Evolutionary conservation across 2,113 vertebrate species (phyloP), one percentile per base, ranked within the genome.

Genomic region (Paradoxurus hermaphroditus): DNA sequence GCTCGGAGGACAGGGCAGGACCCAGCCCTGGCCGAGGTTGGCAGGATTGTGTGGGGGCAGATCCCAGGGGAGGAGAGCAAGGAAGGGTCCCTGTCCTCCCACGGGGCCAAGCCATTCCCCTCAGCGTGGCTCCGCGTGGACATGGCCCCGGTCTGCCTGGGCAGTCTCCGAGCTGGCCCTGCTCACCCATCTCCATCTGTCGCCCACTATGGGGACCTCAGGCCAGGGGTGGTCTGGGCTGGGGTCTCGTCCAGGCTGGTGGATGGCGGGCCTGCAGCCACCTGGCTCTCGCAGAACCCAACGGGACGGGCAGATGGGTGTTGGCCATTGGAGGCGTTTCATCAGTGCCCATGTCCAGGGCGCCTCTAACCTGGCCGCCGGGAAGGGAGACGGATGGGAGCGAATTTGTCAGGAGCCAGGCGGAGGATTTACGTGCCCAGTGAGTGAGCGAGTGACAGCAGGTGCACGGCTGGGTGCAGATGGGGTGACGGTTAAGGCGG

Each of bases 241-340:
- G 1, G 68, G 19, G 23, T 84, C 72, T 51, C 0, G 7, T 70
- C 25, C 25, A 14, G 27, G 51, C 29, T 2, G 86, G 21, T 1
- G 21, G n/a, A 12, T 46, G 49, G 62, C 46, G 68, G 49, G 93
- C 83, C 53, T 8, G 91, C 67, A 62, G 87, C 6, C 18, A 21
- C 97, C 93, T 46, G 0, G 82, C 34, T 87, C 96, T 90, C 73
- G 49, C 92, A 79, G 82, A n/a, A 93, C 97, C 97, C 41, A 2
- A 95, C 39, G 6, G 96, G 94, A 98, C 95, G 90, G 95, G 6
- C 97, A 99, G 98, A 99, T 98, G 97, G 99, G 99, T 99, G 98
- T 98, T 97, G 97, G 98, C 98, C 98, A 99, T 99, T 99, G 99
- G 95, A 97, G 97, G 96, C 98, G 98, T 99, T 99, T 99, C 99